Base-by-base conservation (phyloP, 1,140 invertebrate genomes). In the Diachasmimorpha longicaudata region DNA sequence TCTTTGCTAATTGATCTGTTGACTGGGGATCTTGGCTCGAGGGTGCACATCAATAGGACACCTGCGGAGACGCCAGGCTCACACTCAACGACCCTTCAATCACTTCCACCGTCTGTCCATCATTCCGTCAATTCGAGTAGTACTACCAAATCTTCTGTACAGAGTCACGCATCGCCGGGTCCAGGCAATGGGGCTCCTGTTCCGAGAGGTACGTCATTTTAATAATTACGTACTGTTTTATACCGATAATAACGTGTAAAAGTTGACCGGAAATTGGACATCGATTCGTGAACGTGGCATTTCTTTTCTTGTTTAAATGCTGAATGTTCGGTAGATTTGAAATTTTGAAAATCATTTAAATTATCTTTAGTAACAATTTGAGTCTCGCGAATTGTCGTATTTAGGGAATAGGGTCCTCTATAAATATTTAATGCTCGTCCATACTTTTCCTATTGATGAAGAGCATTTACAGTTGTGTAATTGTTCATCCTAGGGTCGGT, bases 1-100 rank as follows among this genome's bases (percentile, higher is more conserved):
- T 89, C 88, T 3, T 72, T 89, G 5, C 37, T 89, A 10, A 88
- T 88, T n/a, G 87, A 89, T 71, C 78, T 88, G 37, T 75, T 89
- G 1, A 88, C 85, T 5, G 87, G 88, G 3, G 88, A 89, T 70
- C 75, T 88, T 4, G 86, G 84, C 11, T 86, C 87, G 0, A 81
- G 83, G 55, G 75, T 82, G 48, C 87, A 88, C 63, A 82, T 85
- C 6, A 88, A 85, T 81, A 79, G 85, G 8, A 87, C 85, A 5
- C 86, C 87, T 5, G 83, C 85, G 0, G 87, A 89, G 48, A 84
- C 85, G 14, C 84, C 86, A 11, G 81, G 84, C 13, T 82, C 85
- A 0, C 84, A 88, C 72, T 84, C 84, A 0, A 82, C 83, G 2
- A 80, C 78, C 5, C 72, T 79, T 9, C 81, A 83, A 31, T 85